Percentiles rank a stretch among this genome's conserved stretches.
Conservation (phyloP, 2,113 vertebrate genomes). For the Peucedramus taeniatus region DNA sequence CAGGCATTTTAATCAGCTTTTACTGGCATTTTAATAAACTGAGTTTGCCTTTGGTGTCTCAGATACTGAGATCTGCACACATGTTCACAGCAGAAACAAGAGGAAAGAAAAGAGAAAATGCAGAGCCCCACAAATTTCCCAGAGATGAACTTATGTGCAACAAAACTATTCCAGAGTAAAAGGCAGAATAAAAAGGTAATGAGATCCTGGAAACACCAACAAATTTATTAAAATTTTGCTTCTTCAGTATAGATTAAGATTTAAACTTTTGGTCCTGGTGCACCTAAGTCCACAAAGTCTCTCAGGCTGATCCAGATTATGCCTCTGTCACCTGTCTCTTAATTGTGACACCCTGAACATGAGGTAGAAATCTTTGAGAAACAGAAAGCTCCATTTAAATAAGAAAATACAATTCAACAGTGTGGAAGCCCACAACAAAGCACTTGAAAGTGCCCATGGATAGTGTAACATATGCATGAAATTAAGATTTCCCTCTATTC, state of each 20-base stretch:
- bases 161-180: background rate
- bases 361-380: background rate
- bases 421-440: background rate
- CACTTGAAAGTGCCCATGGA: background rate
- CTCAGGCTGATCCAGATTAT: background rate
- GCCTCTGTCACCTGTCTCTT: background rate
- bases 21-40: background rate
- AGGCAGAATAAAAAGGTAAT: background rate
- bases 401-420: background rate
- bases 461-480: background rate
- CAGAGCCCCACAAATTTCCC: background rate
- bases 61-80: background rate
- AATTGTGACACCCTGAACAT: background rate
- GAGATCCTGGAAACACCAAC: background rate
- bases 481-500: background rate
- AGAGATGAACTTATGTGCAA: background rate
- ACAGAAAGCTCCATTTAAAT: background rate
- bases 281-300: background rate
- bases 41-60: background rate
- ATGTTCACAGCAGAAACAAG: background rate
- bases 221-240: background rate
- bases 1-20: constrained; percentile 7
- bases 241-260: background rate
- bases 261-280: background rate
- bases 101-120: background rate